Conservation (phyloP, 2,888 invertebrate genomes). For the Philhelius pedissequus region DNA sequence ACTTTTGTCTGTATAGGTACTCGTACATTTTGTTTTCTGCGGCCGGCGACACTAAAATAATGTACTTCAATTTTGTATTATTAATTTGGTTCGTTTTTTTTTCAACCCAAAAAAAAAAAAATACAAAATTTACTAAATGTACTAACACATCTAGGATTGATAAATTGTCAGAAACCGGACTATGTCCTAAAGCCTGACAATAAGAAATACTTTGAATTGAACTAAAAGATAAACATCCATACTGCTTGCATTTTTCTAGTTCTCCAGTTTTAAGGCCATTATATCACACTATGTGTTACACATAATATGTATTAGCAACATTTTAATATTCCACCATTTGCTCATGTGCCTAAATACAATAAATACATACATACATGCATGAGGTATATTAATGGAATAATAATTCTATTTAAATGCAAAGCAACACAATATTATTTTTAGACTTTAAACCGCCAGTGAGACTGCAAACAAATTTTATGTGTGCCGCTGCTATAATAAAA, state of each 20-base stretch:
- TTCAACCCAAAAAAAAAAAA: too few species aligned
- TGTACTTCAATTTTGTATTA: too few species aligned
- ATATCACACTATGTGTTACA: neutral
- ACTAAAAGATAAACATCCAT: neutral
- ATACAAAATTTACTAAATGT: too few species aligned
- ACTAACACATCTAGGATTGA: too few species aligned
- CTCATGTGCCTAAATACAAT: neutral
- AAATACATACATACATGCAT: neutral
- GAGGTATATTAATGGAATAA: neutral
- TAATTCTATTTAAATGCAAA: slow-evolving; percentile 29
- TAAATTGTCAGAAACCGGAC: too few species aligned
- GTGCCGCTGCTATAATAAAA: neutral
- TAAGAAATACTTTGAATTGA: too few species aligned
- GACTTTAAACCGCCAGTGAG: neutral
- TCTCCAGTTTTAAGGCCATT: neutral
- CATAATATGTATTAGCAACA: neutral
- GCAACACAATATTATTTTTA: slow-evolving; percentile 20
- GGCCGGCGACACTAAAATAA: too few species aligned
- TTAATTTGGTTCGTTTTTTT: too few species aligned
- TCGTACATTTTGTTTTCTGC: too few species aligned
- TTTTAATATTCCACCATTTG: neutral
- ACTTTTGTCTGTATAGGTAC: too few species aligned
- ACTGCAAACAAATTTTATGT: neutral
- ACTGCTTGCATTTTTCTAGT: neutral
- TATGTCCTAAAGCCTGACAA: too few species aligned